A percentile compares a stretch with the other conserved stretches of the same genome.
phyloP scores from a whole-genome alignment of 2,113 vertebrate genomes.

The Odocoileus virginianus region DNA sequence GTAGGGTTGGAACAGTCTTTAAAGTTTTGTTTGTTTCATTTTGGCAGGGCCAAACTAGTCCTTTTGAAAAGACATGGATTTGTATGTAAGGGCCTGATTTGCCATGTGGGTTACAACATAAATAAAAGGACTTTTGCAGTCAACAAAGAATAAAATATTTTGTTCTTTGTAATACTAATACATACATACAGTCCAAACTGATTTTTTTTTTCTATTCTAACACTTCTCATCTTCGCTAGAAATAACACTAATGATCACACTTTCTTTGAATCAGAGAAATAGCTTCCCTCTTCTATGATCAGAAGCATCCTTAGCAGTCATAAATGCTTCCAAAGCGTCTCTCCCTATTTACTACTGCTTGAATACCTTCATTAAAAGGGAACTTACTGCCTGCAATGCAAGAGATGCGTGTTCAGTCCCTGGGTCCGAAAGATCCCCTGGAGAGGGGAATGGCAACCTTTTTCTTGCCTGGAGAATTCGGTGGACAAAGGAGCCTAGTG shows the following conservation, averaged over 20 bases:
- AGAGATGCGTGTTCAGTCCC: background rate
- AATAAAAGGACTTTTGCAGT: slow-evolving; percentile 42
- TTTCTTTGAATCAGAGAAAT: slow-evolving; percentile 43
- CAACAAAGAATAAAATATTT: slow-evolving; percentile 35
- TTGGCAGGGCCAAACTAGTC: background rate
- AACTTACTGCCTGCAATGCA: background rate
- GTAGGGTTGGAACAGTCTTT: slow-evolving; percentile 8
- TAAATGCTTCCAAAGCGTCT: background rate
- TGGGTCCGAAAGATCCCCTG: background rate
- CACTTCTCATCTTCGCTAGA: slow-evolving; percentile 11
- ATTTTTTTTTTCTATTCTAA: background rate
- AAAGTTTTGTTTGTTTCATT: slow-evolving; percentile 41
- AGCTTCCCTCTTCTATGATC: slow-evolving; percentile 2
- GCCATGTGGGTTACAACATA: slow-evolving; percentile 11
- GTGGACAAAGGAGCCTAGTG: background rate
- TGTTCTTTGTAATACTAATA: background rate
- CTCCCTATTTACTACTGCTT: background rate
- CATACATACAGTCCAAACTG: background rate
- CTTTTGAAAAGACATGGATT: slow-evolving; percentile 22
- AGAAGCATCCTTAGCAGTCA: slow-evolving; percentile 30
- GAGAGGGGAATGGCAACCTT: background rate
- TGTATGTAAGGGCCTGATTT: background rate
- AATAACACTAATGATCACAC: slow-evolving; percentile 8
- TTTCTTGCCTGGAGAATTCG: background rate
- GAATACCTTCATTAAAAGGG: background rate